Base-by-base conservation (phyloP, 2,797 vertebrate genomes). In the Hybognathus amarus region DNA sequence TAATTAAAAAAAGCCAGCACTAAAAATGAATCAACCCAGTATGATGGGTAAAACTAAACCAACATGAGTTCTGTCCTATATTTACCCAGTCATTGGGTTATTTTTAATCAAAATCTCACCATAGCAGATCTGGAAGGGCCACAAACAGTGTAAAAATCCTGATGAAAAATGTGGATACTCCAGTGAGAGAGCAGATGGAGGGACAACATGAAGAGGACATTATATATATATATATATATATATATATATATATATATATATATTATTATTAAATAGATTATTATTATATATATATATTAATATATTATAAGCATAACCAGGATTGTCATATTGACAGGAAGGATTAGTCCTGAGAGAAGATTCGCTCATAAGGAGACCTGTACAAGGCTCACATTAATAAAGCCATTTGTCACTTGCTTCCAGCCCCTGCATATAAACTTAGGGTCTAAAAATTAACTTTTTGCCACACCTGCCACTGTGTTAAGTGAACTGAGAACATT, bases 131-230 rank as follows among this genome's bases (percentile, higher is more conserved):
- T 33, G 66, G 2, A 85, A 82, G 54, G 78, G 27, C 17, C 66
- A 70, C 61, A 52, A 68, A 22, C 80, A 80, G 84, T 70, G 45
- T 84, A 77, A 78, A 59, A 82, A 86, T 81, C n/a, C 68, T 40
- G 52, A 83, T 81, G 27, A 69, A 80, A 54, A 67, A 36, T 15
- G 20, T 63, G 30, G 67, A 40, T 36, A 63, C 9, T 47, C 11
- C 59, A 40, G 69, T 24, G 68, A 88, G 27, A 71, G 74, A 75
- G 56, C 84, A 80, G 83, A 77, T 73, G 85, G 85, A 85, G 54
- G n/a, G 24, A 77, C 66, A 61, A 74, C 70, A 67, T 42, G 24
- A 78, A 61, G 61, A 50, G 24, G 54, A 27, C 0, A 24, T 5
- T 5, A 47, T 47, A n/a, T n/a, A n/a, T n/a, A n/a, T n/a, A n/a